A percentile compares a stretch with the other conserved stretches of the same genome.
phyloP scores from a whole-genome alignment of 1,140 invertebrate species.

The Pseudomyrmex gracilis region DNA sequence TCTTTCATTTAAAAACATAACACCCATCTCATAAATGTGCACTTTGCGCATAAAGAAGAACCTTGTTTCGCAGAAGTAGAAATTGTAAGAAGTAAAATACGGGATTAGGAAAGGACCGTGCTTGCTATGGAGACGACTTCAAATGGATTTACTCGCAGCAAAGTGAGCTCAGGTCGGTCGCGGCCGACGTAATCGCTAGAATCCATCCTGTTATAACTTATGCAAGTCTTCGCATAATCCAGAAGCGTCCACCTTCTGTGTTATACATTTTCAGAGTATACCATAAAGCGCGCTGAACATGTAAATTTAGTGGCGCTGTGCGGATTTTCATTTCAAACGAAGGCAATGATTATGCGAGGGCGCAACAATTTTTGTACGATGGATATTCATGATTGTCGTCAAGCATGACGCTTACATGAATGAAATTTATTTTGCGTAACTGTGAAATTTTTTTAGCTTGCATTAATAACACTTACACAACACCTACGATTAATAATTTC shows the following conservation, averaged over 20 bases:
- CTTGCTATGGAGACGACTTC: slow-evolving; percentile 48
- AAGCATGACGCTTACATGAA: slow-evolving; percentile 19
- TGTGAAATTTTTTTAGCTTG: slow-evolving; percentile 12
- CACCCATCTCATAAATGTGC: slow-evolving; percentile 48
- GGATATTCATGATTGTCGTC: slow-evolving; percentile 50
- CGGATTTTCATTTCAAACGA: slow-evolving; percentile 57
- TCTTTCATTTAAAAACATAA: slow-evolving; percentile 42
- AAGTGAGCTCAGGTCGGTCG: slow-evolving; percentile 52
- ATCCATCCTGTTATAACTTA: slow-evolving; percentile 65
- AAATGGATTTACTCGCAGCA: slow-evolving; percentile 61
- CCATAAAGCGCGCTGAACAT: slow-evolving; percentile 51
- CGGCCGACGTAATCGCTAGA: slow-evolving; percentile 52
- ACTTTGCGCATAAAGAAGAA: slow-evolving; percentile 53
- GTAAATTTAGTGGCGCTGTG: slow-evolving; percentile 43
- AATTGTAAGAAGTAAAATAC: slow-evolving; percentile 56
- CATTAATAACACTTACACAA: background rate
- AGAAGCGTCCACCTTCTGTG: slow-evolving; percentile 44
- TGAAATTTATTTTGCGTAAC: slow-evolving; percentile 8
- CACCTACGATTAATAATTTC: slow-evolving; percentile 3
- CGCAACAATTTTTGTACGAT: slow-evolving; percentile 29
- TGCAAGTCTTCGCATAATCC: slow-evolving; percentile 59
- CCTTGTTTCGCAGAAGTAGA: slow-evolving; percentile 44
- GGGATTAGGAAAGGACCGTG: slow-evolving; percentile 44
- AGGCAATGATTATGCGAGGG: slow-evolving; percentile 13
- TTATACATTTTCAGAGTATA: slow-evolving; percentile 49